These are phyloP conservation scores for Bombus impatiens DNA, from an alignment of 1,140 invertebrate genomes.

Conservation along the genomic window DNA sequence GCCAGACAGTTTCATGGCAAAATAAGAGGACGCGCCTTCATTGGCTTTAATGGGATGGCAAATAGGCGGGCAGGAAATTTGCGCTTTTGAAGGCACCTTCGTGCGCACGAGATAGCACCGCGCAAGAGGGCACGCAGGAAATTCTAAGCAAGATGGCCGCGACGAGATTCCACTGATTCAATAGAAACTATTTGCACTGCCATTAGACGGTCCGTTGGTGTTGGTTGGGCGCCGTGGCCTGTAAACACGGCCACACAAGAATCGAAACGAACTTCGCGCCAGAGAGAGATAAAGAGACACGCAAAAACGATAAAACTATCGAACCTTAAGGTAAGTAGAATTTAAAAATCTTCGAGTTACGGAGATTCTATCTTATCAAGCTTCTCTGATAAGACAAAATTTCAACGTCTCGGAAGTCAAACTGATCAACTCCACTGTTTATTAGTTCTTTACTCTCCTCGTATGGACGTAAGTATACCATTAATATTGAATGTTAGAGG, in stretches of 20 bases:
- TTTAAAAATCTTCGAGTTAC: not conserved
- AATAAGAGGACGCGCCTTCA: conserved; percentile 67
- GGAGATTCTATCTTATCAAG: not conserved
- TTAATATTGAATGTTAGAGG: no score
- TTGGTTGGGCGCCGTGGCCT: conserved; percentile 47
- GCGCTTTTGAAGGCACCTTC: conserved; percentile 75
- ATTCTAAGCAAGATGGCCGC: conserved; percentile 75
- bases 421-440: no score
- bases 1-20: conserved; percentile 66
- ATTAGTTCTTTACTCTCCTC: no score
- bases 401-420: no score
- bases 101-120: conserved; percentile 62
- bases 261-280: not conserved
- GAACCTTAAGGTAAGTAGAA: not conserved
- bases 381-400: no score
- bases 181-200: conserved; percentile 80
- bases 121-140: conserved; percentile 71
- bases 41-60: conserved; percentile 78
- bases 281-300: not conserved
- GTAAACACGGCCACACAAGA: conserved; percentile 42
- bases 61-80: conserved; percentile 79
- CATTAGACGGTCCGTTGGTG: conserved; percentile 70
- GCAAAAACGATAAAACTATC: not conserved
- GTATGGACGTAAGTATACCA: no score
- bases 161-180: conserved; percentile 76